Evolutionary conservation across 2,797 vertebrate genomes (phyloP).

Genomic region (Amniataba percoides): DNA sequence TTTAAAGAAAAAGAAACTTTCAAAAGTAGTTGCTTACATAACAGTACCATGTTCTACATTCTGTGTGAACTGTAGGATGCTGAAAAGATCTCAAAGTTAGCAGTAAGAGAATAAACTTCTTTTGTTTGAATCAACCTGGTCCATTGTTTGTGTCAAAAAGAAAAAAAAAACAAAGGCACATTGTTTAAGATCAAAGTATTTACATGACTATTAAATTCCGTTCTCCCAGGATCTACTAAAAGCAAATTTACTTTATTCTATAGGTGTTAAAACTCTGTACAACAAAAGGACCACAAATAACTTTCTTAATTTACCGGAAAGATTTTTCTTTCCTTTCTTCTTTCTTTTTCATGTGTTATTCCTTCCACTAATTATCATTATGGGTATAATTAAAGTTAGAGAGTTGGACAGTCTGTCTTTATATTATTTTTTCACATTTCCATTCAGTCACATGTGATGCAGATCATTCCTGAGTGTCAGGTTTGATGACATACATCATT

Average conservation of each 20-base stretch:
- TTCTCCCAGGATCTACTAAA: background rate
- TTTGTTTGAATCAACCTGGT: background rate
- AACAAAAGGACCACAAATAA: no score
- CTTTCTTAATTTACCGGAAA: no score
- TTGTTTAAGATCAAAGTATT: background rate
- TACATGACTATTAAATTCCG: background rate
- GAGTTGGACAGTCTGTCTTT: no score
- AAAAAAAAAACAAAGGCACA: background rate
- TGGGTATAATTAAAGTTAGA: no score
- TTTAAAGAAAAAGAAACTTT: background rate
- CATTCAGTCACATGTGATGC: no score
- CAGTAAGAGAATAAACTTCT: background rate
- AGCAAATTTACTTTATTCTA: background rate
- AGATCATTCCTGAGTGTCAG: no score
- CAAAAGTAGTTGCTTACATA: background rate
- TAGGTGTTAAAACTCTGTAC: no score
- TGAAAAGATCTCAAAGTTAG: background rate
- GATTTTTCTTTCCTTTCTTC: no score
- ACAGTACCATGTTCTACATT: background rate
- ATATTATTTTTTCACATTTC: no score
- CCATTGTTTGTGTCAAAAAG: background rate
- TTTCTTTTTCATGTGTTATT: no score
- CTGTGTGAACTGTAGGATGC: background rate
- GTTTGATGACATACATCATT: no score
- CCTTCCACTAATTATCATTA: no score